These are phyloP conservation scores for Arrhamphus sclerolepis DNA, from an alignment of 2,797 vertebrate genomes.

Conservation along the genomic window DNA sequence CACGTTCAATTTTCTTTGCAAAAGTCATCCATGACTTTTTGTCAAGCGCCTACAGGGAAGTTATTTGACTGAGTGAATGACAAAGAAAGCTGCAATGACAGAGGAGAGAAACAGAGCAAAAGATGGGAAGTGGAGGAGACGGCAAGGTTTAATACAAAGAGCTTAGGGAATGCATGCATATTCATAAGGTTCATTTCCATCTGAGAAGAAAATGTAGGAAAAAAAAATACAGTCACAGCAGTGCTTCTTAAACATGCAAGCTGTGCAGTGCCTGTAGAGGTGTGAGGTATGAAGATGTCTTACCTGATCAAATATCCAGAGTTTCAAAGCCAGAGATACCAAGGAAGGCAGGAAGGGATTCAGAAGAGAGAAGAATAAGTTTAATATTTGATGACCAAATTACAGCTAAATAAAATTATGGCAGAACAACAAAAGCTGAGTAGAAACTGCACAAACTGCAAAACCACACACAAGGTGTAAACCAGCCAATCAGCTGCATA, in stretches of 20 bases:
- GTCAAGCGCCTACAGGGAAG: constrained; percentile 35
- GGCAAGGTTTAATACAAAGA: constrained; percentile 47
- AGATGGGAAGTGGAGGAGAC: constrained; percentile 52
- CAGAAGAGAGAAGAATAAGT: constrained; percentile 21
- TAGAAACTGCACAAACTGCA: too few relatives aligned
- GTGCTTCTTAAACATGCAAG: constrained; percentile 55
- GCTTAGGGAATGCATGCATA: constrained; percentile 66
- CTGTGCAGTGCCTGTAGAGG: constrained; percentile 40
- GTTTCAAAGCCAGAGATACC: constrained; percentile 22
- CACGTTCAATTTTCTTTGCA: constrained; percentile 56
- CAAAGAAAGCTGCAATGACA: constrained; percentile 37
- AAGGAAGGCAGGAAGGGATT: constrained; percentile 4
- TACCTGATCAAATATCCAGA: constrained; percentile 65
- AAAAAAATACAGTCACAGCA: constrained; percentile 35
- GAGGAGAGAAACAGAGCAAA: constrained; percentile 17
- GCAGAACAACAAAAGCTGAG: not conserved
- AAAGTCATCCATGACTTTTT: constrained; percentile 46
- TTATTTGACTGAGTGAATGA: constrained; percentile 49
- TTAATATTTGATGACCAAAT: constrained; percentile 14
- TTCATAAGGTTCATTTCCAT: constrained; percentile 71
- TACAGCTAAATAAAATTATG: not conserved
- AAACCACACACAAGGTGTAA: too few relatives aligned
- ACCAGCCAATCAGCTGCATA: too few relatives aligned
- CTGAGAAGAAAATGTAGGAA: constrained; percentile 46
- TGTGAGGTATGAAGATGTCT: constrained; percentile 53